Percentiles rank a stretch among this genome's conserved stretches.
Conservation (phyloP, 2,888 invertebrate species). For the Folsomia candida region DNA sequence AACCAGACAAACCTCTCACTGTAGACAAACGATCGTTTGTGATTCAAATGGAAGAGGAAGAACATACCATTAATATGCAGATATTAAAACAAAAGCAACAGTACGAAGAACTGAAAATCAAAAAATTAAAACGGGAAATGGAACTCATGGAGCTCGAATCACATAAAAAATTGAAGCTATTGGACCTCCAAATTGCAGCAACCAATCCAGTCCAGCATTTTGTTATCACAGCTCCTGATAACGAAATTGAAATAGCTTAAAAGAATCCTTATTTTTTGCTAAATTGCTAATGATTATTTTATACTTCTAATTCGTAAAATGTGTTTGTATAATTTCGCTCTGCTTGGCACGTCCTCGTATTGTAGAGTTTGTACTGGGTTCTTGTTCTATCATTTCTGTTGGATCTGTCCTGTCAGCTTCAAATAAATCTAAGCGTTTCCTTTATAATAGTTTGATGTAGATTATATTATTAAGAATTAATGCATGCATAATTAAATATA, state of each 20-base stretch:
- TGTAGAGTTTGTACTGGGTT: neutral
- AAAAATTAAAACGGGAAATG: neutral
- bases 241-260: too few species aligned
- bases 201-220: too few species aligned
- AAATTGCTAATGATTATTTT: too few species aligned
- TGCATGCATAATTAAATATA: slow-evolving; percentile 3
- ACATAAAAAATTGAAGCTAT: neutral
- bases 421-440: neutral
- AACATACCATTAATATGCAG: neutral
- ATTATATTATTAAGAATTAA: neutral
- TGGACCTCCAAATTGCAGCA: neutral
- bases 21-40: neutral
- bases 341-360: neutral
- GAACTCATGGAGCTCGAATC: neutral
- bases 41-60: slow-evolving; percentile 16
- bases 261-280: too few species aligned
- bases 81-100: neutral
- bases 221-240: too few species aligned
- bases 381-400: too few species aligned
- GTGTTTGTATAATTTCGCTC: neutral
- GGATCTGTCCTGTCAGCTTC: neutral
- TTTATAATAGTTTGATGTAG: neutral
- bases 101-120: neutral
- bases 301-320: slow-evolving; percentile 4
- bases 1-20: too few species aligned